Evolutionary conservation across 2,113 vertebrate genomes (phyloP), one percentile per base, ranked within the genome.

Genomic region (Elephas maximus): DNA sequence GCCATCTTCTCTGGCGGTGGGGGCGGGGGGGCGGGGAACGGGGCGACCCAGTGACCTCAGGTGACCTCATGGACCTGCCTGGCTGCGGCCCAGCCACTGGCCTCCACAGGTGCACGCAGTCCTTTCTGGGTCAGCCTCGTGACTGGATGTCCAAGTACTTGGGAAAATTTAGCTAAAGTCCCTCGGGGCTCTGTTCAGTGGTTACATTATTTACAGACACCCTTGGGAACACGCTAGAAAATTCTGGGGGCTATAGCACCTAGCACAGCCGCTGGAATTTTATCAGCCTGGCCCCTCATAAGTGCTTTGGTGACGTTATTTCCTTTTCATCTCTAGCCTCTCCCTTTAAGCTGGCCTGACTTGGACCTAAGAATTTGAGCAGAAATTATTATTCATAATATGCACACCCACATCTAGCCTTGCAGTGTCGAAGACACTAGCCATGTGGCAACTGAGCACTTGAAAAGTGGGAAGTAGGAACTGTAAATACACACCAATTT

Each of bases 71-170:
- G 15, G 21, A 71, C 28, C 84, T n/a, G n/a, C 26, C 20, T 33
- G 24, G 21, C 33, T 0, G 62, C 2, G 7, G 82, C 14, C 94
- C 37, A 48, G 65, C 57, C 53, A 24, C 62, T 44, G 12, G 23
- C 30, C 91, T 28, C 45, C 65, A 26, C 91, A 97, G 93, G 93
- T 96, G 78, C 65, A 26, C 21, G n/a, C 2, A 45, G 83, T 69
- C 92, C 57, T 92, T 97, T 93, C 95, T 95, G 88, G 87, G 96
- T 87, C 92, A 82, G 53, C 82, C 93, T 93, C 48, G 86, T 90
- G 94, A 91, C 91, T 76, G 5, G 87, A 94, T 90, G 89, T 81
- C 91, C 94, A 85, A 53, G 94, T 93, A 24, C 76, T 96, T 84
- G 96, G 97, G 90, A 91, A 77, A 73, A 95, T 63, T 71, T 14